Evolutionary conservation across 2,888 invertebrate species (phyloP).

Genomic region (Calliphora vomitoria): DNA sequence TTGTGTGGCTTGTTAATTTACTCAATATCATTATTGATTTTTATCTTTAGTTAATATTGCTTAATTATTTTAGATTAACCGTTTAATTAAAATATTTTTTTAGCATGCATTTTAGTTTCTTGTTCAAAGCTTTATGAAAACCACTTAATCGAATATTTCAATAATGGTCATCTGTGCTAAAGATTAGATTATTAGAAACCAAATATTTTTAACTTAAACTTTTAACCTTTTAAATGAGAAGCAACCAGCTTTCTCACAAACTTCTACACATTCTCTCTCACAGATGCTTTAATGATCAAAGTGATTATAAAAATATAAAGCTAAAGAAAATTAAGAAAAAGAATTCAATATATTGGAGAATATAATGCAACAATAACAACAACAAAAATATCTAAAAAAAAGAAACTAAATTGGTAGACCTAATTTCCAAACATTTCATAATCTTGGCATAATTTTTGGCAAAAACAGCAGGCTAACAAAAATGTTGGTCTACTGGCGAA

Average conservation of each 20-base stretch:
- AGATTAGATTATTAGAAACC: conserved; percentile 2
- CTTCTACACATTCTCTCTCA: neutral
- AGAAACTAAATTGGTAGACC: conserved; percentile 33
- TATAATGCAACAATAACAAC: neutral
- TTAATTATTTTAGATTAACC: no score
- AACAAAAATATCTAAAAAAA: neutral
- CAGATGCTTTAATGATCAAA: conserved; percentile 8
- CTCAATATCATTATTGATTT: no score
- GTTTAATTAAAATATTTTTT: no score
- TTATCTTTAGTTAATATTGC: no score
- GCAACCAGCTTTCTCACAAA: conserved; percentile 26
- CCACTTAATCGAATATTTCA: no score
- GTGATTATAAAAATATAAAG: conserved; percentile 16
- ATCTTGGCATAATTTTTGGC: conserved; percentile 39
- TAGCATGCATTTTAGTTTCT: no score
- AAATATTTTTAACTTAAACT: neutral
- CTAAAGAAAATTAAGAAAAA: conserved; percentile 30
- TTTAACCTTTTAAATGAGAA: conserved; percentile 34
- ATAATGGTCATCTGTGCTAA: neutral
- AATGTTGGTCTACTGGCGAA: neutral
- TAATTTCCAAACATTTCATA: conserved; percentile 60
- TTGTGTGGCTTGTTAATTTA: no score
- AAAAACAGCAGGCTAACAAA: conserved; percentile 19
- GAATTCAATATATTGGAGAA: neutral
- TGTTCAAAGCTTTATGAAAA: no score